Evolutionary conservation across 2,797 vertebrate species (phyloP).

Genomic region (Acipenser ruthenus): DNA sequence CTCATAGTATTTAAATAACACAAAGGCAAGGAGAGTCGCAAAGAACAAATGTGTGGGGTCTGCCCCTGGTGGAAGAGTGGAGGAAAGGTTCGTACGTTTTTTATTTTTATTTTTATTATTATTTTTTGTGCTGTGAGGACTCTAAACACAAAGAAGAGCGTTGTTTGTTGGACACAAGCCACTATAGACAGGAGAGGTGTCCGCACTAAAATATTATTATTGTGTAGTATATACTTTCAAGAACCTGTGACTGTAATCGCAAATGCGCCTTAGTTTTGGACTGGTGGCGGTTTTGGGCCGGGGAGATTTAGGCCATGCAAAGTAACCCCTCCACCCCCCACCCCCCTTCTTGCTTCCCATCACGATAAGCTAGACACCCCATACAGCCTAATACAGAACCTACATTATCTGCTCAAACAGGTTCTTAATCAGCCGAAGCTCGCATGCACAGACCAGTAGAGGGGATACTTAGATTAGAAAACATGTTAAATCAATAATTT

Average conservation of each 20-base stretch:
- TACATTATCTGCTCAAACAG: neutral
- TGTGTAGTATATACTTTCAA: neutral
- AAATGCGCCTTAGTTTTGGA: slow-evolving; percentile 11
- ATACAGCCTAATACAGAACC: neutral
- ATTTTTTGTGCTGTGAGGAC: neutral
- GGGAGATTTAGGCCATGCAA: slow-evolving; percentile 27
- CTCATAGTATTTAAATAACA: slow-evolving; percentile 5
- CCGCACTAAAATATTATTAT: neutral
- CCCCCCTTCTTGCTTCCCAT: neutral
- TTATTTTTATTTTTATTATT: slow-evolving; percentile 13
- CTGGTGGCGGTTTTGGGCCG: slow-evolving; percentile 1
- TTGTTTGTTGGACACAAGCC: slow-evolving; percentile 2
- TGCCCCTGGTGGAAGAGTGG: slow-evolving; percentile 14
- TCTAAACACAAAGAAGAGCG: slow-evolving; percentile 7
- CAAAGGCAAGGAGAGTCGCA: slow-evolving; percentile 5
- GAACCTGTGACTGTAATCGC: neutral
- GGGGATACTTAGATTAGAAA: too few relatives aligned
- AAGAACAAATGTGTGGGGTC: slow-evolving; percentile 8
- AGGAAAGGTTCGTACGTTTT: slow-evolving; percentile 16
- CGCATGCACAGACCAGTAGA: neutral
- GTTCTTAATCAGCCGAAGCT: neutral
- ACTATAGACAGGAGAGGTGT: neutral
- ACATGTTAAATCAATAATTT: too few relatives aligned
- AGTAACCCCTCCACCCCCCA: slow-evolving; percentile 2
- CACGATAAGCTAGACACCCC: neutral